A percentile compares a stretch with the other conserved stretches of the same genome.
Evolutionary conservation across 2,888 invertebrate genomes (phyloP).

Genomic region (Nymphalis c-album): DNA sequence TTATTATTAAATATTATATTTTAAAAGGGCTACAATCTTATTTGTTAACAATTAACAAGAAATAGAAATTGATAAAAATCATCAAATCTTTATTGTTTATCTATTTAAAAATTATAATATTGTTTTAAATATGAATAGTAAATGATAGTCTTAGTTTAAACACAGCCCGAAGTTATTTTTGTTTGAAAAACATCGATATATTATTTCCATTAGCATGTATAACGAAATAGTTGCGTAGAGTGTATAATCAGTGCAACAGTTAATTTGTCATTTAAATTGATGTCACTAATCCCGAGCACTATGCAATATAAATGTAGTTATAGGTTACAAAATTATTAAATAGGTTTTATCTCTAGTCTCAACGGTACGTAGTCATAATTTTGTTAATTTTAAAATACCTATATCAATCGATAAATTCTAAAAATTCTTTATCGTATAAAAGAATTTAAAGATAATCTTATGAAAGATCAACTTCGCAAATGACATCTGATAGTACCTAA

Average conservation of each 20-base stretch:
- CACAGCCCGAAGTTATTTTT: slow-evolving; percentile 21
- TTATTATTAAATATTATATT: slow-evolving; percentile 11
- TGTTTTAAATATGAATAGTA: no score
- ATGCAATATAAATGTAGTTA: slow-evolving; percentile 45
- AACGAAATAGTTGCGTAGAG: slow-evolving; percentile 23
- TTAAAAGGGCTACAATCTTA: slow-evolving; percentile 1
- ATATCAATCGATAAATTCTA: slow-evolving; percentile 31
- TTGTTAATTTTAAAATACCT: slow-evolving; percentile 52
- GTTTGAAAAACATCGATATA: slow-evolving; percentile 54
- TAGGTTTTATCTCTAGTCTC: slow-evolving; percentile 77
- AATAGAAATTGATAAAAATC: neutral
- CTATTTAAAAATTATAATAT: neutral
- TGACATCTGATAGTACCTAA: neutral
- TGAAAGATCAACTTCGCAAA: neutral
- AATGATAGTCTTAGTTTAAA: neutral
- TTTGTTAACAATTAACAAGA: slow-evolving; percentile 2
- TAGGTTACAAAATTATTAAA: slow-evolving; percentile 47
- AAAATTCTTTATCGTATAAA: slow-evolving; percentile 14
- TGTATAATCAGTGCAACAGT: slow-evolving; percentile 12
- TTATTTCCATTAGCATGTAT: slow-evolving; percentile 33
- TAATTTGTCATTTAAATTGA: slow-evolving; percentile 38
- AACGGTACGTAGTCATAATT: slow-evolving; percentile 69
- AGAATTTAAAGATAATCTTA: slow-evolving; percentile 9
- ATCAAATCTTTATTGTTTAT: slow-evolving; percentile 1
- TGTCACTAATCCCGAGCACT: slow-evolving; percentile 51